phyloP scores from a whole-genome alignment of 2,113 vertebrate species.

The Anoura caudifer region DNA sequence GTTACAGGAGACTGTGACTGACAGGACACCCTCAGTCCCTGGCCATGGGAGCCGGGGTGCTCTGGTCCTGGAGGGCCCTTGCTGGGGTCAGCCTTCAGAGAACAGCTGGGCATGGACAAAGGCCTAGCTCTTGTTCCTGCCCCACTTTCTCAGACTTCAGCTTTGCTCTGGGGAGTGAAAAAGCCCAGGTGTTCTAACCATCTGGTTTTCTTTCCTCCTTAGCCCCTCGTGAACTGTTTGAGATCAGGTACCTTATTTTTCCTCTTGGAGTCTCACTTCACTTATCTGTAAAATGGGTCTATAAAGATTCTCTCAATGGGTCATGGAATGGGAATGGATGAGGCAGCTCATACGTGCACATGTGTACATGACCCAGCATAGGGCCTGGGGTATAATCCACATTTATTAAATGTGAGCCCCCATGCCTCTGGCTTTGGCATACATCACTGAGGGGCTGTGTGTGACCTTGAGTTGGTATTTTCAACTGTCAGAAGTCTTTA shows the following conservation, averaged over 20 bases:
- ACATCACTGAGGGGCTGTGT: background rate
- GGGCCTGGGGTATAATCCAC: background rate
- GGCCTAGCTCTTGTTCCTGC: background rate
- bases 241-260: background rate
- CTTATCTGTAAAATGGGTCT: background rate
- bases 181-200: background rate
- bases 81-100: too few relatives aligned
- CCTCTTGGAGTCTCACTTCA: background rate
- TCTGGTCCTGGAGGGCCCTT: background rate
- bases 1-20: background rate
- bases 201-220: background rate
- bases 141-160: background rate
- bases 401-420: background rate
- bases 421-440: background rate
- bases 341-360: fast-evolving
- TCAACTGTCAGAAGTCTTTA: background rate
- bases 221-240: background rate
- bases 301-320: background rate
- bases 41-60: background rate
- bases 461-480: background rate
- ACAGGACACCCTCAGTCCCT: background rate
- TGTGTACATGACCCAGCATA: background rate
- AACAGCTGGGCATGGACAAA: background rate
- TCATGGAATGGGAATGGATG: background rate
- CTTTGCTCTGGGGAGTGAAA: background rate